Evolutionary conservation across 1,140 invertebrate species (phyloP).

Genomic region (Drosophila varians): DNA sequence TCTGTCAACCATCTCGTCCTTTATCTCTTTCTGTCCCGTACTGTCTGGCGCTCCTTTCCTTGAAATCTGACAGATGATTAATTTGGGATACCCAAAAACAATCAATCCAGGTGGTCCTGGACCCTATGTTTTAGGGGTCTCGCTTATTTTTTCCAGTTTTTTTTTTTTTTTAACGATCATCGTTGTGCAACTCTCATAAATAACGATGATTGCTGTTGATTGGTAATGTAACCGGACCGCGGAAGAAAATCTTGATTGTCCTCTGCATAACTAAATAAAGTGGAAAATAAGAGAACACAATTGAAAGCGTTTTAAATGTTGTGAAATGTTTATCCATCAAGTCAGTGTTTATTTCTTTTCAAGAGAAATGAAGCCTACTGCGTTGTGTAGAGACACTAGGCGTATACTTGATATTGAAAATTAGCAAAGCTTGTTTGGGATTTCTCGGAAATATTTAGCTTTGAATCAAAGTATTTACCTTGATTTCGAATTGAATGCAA

Average conservation of each 20-base stretch:
- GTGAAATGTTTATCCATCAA: too few relatives aligned
- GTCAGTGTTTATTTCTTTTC: too few relatives aligned
- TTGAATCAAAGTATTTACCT: not conserved
- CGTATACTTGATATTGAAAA: too few relatives aligned
- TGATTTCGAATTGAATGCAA: not conserved
- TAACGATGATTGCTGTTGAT: slow-evolving; percentile 65
- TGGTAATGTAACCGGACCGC: slow-evolving; percentile 45
- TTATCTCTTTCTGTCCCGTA: slow-evolving; percentile 9
- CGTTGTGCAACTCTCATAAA: slow-evolving; percentile 67
- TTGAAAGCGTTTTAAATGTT: not conserved
- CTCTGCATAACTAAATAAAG: slow-evolving; percentile 12
- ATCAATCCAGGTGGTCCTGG: slow-evolving; percentile 68
- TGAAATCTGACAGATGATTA: slow-evolving; percentile 62
- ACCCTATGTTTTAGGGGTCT: slow-evolving; percentile 7
- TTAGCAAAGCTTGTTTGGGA: not conserved
- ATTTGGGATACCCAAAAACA: slow-evolving; percentile 54
- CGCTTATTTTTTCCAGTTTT: slow-evolving; percentile 8
- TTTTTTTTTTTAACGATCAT: slow-evolving; percentile 37
- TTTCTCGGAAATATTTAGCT: not conserved
- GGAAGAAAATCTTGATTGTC: slow-evolving; percentile 17
- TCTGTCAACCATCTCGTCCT: slow-evolving; percentile 35
- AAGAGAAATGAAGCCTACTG: too few relatives aligned
- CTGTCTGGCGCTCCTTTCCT: slow-evolving; percentile 18
- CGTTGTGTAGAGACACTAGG: too few relatives aligned
- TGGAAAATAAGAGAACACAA: too few relatives aligned